Percentiles rank a stretch among this genome's conserved stretches.
phyloP scores from a whole-genome alignment of 2,113 vertebrate species.

The Semnopithecus entellus region DNA sequence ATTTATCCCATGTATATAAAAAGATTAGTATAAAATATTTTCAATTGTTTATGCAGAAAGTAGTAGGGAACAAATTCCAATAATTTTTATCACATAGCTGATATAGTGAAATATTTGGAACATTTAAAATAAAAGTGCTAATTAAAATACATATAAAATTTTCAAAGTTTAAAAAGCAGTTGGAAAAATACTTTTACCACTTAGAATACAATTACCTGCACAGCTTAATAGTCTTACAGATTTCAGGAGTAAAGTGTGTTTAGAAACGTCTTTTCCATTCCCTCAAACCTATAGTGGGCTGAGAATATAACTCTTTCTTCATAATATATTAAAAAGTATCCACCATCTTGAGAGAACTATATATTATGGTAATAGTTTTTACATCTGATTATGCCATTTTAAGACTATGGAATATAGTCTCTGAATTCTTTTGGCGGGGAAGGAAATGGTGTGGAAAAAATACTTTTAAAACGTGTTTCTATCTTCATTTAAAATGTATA shows the following conservation, averaged over 20 bases:
- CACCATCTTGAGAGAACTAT: constrained; percentile 53
- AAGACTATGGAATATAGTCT: constrained; percentile 58
- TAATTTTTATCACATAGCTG: constrained; percentile 45
- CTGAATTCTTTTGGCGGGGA: constrained; percentile 36
- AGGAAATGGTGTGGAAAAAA: not conserved
- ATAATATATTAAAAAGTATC: constrained; percentile 70
- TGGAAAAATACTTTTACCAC: constrained; percentile 45
- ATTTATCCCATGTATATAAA: constrained; percentile 4
- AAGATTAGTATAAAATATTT: not conserved
- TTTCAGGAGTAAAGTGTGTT: constrained; percentile 50
- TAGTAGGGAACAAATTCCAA: constrained; percentile 49
- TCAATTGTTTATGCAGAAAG: not conserved
- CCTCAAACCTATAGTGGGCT: constrained; percentile 32
- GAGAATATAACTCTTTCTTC: constrained; percentile 40
- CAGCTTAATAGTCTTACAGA: constrained; percentile 47
- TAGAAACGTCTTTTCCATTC: constrained; percentile 31
- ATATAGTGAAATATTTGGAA: constrained; percentile 31
- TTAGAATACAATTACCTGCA: constrained; percentile 18
- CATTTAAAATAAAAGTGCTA: constrained; percentile 59
- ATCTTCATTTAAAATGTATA: constrained; percentile 2
- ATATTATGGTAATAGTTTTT: constrained; percentile 65
- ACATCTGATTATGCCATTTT: constrained; percentile 55
- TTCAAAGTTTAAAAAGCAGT: constrained; percentile 37
- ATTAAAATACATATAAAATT: constrained; percentile 30
- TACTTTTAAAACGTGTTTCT: constrained; percentile 62